These are phyloP conservation scores for Phthorimaea operculella DNA, from an alignment of 1,140 invertebrate genomes.

Conservation along the genomic window DNA sequence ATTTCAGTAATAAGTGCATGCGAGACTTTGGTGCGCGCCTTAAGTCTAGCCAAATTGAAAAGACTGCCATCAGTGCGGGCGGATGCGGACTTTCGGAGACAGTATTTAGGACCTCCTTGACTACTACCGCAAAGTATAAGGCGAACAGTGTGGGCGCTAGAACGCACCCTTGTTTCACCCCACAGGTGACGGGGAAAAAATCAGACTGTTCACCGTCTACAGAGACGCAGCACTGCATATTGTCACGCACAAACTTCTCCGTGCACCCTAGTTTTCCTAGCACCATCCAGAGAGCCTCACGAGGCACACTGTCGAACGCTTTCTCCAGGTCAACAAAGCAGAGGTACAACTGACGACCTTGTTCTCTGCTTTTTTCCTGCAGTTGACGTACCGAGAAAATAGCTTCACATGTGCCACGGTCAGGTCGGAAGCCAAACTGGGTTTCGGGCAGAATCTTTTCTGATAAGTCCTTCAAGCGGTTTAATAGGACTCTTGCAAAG, in stretches of 20 bases:
- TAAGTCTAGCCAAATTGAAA: slow-evolving; percentile 18
- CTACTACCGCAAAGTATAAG: slow-evolving; percentile 19
- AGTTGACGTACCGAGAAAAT: slow-evolving; percentile 9
- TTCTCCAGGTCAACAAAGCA: slow-evolving; percentile 9
- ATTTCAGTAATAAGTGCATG: slow-evolving; percentile 17
- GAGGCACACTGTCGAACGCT: slow-evolving; percentile 7
- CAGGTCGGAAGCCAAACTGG: slow-evolving; percentile 10
- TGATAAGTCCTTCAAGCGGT: slow-evolving; percentile 4
- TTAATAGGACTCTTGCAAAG: slow-evolving; percentile 9
- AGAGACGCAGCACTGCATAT: slow-evolving; percentile 9
- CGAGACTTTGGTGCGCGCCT: slow-evolving; percentile 15
- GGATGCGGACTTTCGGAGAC: slow-evolving; percentile 11
- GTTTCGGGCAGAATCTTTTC: slow-evolving; percentile 8
- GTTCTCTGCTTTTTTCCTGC: slow-evolving; percentile 8
- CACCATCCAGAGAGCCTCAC: slow-evolving; percentile 3
- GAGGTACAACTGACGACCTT: slow-evolving; percentile 4
- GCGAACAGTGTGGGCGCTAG: slow-evolving; percentile 20
- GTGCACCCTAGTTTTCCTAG: slow-evolving; percentile 2
- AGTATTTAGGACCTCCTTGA: slow-evolving; percentile 12
- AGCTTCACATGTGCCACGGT: slow-evolving; percentile 6
- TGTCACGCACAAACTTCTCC: slow-evolving; percentile 6
- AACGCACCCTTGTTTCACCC: slow-evolving; percentile 20
- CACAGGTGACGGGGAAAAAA: slow-evolving; percentile 11
- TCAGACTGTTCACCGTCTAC: slow-evolving; percentile 5
- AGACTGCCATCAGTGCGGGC: slow-evolving; percentile 14